Conservation (phyloP, 2,888 invertebrate species). For the Crioceris asparagi region DNA sequence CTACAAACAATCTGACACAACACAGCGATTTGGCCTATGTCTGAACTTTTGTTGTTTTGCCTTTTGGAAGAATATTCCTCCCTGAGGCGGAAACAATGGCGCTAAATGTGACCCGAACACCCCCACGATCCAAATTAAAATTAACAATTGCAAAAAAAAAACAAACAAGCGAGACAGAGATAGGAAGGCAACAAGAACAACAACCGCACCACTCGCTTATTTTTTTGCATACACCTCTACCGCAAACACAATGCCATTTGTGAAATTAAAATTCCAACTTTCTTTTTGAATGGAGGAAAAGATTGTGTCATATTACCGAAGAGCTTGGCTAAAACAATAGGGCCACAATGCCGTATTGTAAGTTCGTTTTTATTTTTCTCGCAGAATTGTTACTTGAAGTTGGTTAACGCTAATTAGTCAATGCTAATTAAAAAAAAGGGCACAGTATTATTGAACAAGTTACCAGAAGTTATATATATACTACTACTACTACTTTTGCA, state of each 20-base stretch:
- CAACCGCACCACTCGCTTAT: no score
- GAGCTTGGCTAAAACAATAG: conserved; percentile 21
- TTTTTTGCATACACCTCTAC: conserved; percentile 3
- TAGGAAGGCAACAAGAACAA: no score
- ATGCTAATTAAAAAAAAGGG: conserved; percentile 30
- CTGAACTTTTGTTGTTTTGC: no score
- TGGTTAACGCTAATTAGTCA: conserved; percentile 31
- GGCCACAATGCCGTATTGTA: conserved; percentile 22
- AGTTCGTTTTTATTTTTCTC: conserved; percentile 25
- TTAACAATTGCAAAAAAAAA: conserved; percentile 1
- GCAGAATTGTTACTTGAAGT: conserved; percentile 25
- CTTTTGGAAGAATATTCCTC: no score
- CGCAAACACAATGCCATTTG: conserved; percentile 6
- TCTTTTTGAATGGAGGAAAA: conserved; percentile 18
- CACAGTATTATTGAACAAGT: conserved; percentile 21
- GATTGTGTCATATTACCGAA: conserved; percentile 23
- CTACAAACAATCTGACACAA: no score
- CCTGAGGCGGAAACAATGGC: no score
- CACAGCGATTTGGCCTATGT: no score
- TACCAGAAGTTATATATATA: conserved; percentile 18
- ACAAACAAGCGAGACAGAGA: no score
- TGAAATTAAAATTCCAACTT: conserved; percentile 18
- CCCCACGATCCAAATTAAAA: no score
- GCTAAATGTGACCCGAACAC: no score
- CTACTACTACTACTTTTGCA: no score